These are phyloP conservation scores for Trissoscelio sp. DNA, from an alignment of 2,888 invertebrate species.

Conservation along the genomic window DNA sequence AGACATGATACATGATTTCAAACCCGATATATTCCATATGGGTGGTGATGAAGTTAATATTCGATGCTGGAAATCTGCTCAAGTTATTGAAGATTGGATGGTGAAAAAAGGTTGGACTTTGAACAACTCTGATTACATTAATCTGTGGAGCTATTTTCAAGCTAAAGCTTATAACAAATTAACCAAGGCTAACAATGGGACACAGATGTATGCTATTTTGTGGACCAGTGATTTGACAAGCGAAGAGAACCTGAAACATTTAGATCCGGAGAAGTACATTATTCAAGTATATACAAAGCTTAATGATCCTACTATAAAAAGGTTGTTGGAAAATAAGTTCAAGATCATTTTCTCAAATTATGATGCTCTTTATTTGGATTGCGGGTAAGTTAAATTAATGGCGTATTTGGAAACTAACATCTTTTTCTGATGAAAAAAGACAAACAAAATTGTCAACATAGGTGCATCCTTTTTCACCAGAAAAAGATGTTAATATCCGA, in stretches of 20 bases:
- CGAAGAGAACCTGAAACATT: constrained; percentile 86
- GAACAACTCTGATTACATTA: constrained; percentile 82
- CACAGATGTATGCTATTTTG: constrained; percentile 87
- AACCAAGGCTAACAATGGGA: constrained; percentile 84
- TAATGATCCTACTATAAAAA: constrained; percentile 86
- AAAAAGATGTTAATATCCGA: no score
- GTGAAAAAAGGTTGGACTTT: constrained; percentile 86
- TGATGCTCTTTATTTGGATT: constrained; percentile 93
- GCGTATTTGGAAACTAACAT: no score
- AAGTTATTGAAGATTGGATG: constrained; percentile 89
- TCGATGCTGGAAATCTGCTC: constrained; percentile 91
- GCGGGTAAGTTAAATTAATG: constrained; percentile 86
- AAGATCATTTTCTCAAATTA: constrained; percentile 93
- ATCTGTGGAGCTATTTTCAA: constrained; percentile 86
- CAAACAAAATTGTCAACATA: no score
- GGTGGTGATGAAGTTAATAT: constrained; percentile 92
- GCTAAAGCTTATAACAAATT: constrained; percentile 86
- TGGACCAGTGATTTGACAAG: constrained; percentile 94
- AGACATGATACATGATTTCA: constrained; percentile 89
- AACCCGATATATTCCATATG: constrained; percentile 93
- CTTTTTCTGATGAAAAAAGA: no score
- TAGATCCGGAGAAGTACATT: constrained; percentile 90
- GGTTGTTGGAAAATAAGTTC: constrained; percentile 89
- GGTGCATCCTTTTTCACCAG: no score
- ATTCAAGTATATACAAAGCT: constrained; percentile 93